A percentile compares a stretch with the other conserved stretches of the same genome.
Evolutionary conservation across 2,888 invertebrate species (phyloP).

Genomic region (Apodemia zela): DNA sequence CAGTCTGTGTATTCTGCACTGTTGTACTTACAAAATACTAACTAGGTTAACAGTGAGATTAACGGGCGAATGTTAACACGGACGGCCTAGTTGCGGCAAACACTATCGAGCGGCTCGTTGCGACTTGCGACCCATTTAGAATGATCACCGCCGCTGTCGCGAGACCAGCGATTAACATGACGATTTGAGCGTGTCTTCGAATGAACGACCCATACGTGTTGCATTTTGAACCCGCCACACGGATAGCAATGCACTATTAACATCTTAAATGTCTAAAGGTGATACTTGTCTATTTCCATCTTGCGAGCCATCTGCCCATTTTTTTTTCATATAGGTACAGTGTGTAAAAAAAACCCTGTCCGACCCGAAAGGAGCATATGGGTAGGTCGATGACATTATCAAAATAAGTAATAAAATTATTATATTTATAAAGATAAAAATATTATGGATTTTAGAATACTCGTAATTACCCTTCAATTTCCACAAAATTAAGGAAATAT

Average conservation of each 20-base stretch:
- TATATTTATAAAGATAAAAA: too few species aligned
- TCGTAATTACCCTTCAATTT: too few species aligned
- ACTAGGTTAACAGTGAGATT: constrained; percentile 36
- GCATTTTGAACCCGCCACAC: background rate
- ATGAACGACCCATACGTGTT: background rate
- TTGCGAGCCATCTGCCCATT: background rate
- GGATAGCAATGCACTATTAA: background rate
- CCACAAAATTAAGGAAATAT: too few species aligned
- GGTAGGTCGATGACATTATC: too few species aligned
- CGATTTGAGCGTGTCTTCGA: background rate
- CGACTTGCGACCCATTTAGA: constrained; percentile 65
- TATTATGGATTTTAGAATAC: too few species aligned
- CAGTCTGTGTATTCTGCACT: background rate
- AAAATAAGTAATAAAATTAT: too few species aligned
- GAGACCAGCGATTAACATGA: background rate
- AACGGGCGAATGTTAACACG: constrained; percentile 54
- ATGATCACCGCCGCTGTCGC: constrained; percentile 46
- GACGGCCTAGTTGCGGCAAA: constrained; percentile 68
- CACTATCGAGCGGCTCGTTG: constrained; percentile 43
- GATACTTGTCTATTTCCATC: background rate
- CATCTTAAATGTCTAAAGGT: background rate
- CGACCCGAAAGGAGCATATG: too few species aligned
- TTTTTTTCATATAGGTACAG: too few species aligned
- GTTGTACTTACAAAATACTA: background rate
- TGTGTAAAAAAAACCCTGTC: too few species aligned